Evolutionary conservation across 2,113 vertebrate species (phyloP), one percentile per base, ranked within the genome.

Genomic region (Malurus elegans): DNA sequence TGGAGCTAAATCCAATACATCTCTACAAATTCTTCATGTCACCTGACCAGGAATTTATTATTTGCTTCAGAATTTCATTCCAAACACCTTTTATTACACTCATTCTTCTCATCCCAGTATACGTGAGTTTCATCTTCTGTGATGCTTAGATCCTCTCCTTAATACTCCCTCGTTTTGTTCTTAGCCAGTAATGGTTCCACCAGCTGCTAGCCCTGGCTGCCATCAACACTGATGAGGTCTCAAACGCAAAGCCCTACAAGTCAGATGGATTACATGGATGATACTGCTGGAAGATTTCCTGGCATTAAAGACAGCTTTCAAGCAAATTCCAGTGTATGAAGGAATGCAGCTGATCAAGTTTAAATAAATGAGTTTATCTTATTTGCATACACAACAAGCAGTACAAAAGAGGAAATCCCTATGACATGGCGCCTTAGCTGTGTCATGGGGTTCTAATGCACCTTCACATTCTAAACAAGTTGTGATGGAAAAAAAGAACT

Each of bases 181-280:
- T 36, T 18, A 14, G 26, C 5, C 45, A 36, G 25, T 6, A 11
- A 8, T 31, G 9, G 9, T 31, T 67, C 29, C 16, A 36, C 9
- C 13, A 5, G 9, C 9, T 23, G 8, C n/a, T 29, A 62, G 21
- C 8, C 5, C 6, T 6, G 6, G 24, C 8, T 75, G 65, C 15
- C 26, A 5, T 24, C 16, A 21, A 12, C 18, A 25, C 7, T 25
- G 42, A 8, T 9, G 24, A 29, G 15, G 15, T 44, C 18, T 64
- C 38, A 53, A 14, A 44, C 6, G 4, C 31, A 12, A 12, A 36
- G 2, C 60, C 23, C 36, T 29, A 0, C 10, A 32, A 69, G 0
- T 45, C 19, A 69, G 12, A 11, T 28, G 7, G 10, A 8, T 61
- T 54, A 32, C 8, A 28, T 1, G 2, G 12, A 38, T 19, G 28